Evolutionary conservation across 2,888 invertebrate genomes (phyloP).

Genomic region (Schrankia costaestrigalis): DNA sequence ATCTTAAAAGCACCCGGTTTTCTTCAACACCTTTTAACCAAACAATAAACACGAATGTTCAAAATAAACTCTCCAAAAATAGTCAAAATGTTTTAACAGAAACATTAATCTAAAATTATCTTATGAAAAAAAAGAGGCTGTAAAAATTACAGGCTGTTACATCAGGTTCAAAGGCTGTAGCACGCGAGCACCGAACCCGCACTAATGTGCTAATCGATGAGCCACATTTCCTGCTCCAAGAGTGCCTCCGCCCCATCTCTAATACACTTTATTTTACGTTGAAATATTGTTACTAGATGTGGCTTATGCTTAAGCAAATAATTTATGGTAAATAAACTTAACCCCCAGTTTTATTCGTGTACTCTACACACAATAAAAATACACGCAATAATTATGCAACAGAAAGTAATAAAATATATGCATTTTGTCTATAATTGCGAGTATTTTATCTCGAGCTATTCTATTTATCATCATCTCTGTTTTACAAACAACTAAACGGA

Average conservation of each 20-base stretch:
- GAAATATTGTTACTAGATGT: constrained; percentile 16
- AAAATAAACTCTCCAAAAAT: neutral
- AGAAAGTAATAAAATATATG: no score
- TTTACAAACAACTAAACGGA: no score
- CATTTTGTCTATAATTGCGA: no score
- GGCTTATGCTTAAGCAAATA: constrained; percentile 1
- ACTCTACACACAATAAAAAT: no score
- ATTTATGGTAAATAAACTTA: no score
- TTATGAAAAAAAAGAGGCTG: constrained; percentile 12
- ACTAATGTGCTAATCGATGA: constrained; percentile 64
- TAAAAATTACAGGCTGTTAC: constrained; percentile 24
- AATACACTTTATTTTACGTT: constrained; percentile 43
- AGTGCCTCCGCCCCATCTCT: constrained; percentile 39
- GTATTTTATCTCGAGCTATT: no score
- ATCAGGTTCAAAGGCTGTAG: constrained; percentile 38
- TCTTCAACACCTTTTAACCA: no score
- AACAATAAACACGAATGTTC: no score
- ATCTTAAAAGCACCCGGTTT: no score
- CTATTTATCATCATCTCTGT: no score
- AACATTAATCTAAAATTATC: constrained; percentile 18
- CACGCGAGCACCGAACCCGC: constrained; percentile 50
- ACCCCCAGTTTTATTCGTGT: no score
- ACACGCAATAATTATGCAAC: no score
- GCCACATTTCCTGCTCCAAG: constrained; percentile 57
- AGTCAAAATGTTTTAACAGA: neutral